Conservation (phyloP, 2,113 vertebrate species). For the Petrocephalus microphthalmus region DNA sequence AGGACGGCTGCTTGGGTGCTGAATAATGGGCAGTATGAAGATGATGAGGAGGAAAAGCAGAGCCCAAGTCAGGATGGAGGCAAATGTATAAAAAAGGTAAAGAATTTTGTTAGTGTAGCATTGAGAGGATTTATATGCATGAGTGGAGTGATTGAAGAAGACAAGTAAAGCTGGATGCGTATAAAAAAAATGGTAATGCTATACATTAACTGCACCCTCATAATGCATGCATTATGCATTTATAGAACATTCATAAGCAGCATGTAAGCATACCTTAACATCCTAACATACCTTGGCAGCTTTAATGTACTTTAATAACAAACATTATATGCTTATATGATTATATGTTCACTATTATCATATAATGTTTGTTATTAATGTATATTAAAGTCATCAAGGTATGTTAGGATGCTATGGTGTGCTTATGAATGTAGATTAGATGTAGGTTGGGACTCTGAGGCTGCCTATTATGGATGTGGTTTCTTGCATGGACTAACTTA, state of each 20-base stretch:
- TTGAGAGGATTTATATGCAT: neutral
- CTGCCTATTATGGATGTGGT: neutral
- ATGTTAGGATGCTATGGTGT: neutral
- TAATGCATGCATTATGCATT: neutral
- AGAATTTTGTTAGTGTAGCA: neutral
- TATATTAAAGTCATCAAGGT: neutral
- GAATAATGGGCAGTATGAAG: constrained; percentile 90
- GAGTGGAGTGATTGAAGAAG: neutral
- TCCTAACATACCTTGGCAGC: neutral
- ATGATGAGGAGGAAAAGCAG: constrained; percentile 64
- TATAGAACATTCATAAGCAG: neutral
- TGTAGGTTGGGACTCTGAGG: neutral
- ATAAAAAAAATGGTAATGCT: neutral
- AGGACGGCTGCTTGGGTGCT: constrained; percentile 95
- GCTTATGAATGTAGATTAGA: neutral
- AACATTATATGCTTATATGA: neutral
- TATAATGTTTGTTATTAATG: neutral
- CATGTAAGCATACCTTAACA: neutral
- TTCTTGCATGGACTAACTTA: neutral
- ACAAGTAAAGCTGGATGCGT: neutral
- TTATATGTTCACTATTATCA: neutral
- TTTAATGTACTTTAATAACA: neutral
- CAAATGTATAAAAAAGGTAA: constrained; percentile 83
- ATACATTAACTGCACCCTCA: neutral
- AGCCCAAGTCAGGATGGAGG: constrained; percentile 58